Evolutionary conservation across 2,888 invertebrate genomes (phyloP).

Genomic region (Tinea pellionella): DNA sequence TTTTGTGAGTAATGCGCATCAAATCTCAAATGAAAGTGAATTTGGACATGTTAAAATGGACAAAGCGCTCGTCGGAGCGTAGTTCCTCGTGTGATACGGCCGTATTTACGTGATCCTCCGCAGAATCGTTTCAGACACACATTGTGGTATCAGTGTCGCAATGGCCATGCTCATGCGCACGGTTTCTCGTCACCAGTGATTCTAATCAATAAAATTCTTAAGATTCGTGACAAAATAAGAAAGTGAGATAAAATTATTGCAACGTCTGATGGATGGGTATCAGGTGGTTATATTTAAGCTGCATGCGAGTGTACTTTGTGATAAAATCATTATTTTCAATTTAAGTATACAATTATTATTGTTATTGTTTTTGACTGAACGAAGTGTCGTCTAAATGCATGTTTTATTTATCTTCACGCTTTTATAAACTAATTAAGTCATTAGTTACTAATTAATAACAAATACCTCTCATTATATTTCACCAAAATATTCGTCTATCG

Average conservation of each 20-base stretch:
- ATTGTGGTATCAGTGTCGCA: neutral
- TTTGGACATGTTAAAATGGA: constrained; percentile 38
- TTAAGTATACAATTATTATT: neutral
- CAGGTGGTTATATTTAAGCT: constrained; percentile 28
- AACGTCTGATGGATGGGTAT: constrained; percentile 48
- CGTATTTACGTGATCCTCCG: neutral
- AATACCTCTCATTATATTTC: neutral
- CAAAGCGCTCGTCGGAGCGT: constrained; percentile 56
- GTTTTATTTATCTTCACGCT: neutral
- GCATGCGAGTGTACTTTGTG: constrained; percentile 14
- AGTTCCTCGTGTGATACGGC: constrained; percentile 34
- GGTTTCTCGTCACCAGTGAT: constrained; percentile 19
- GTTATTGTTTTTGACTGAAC: neutral
- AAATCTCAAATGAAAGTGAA: constrained; percentile 48
- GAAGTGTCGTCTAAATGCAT: too few species aligned
- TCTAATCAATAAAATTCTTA: constrained; percentile 28
- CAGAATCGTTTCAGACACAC: neutral
- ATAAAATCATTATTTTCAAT: constrained; percentile 17
- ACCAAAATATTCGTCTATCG: neutral
- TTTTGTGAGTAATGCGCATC: neutral
- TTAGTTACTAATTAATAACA: neutral
- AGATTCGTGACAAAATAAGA: constrained; percentile 30
- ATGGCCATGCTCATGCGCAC: constrained; percentile 1
- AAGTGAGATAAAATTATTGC: constrained; percentile 33
- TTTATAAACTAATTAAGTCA: neutral